Evolutionary conservation across 2,113 vertebrate genomes (phyloP).

Genomic region (Athene cunicularia): DNA sequence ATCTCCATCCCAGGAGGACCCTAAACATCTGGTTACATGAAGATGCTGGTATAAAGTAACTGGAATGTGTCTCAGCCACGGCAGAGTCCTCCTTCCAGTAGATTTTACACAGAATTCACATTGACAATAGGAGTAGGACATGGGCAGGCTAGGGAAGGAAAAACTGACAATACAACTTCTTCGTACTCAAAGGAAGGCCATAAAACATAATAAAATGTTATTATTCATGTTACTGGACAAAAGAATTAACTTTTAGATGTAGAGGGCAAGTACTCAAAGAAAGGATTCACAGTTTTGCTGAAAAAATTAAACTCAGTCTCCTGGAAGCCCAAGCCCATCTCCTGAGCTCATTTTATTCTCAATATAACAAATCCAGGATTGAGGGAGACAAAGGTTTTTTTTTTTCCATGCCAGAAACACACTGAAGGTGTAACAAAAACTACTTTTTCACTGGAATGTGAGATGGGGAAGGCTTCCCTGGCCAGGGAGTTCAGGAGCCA

Average conservation of each 20-base stretch:
- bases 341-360: background rate
- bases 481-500: background rate
- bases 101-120: background rate
- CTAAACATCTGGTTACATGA: no score
- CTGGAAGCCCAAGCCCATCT: background rate
- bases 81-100: background rate
- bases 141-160: background rate
- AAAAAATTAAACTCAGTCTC: background rate
- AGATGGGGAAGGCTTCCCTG: background rate
- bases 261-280: background rate
- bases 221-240: background rate
- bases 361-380: background rate
- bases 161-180: background rate
- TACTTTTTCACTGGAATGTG: background rate
- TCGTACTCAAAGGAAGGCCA: background rate
- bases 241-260: background rate
- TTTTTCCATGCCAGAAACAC: background rate
- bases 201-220: background rate
- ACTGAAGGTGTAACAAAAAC: background rate
- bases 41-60: background rate
- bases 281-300: background rate
- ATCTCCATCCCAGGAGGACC: background rate
- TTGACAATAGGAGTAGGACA: background rate
- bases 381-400: background rate
- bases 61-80: background rate